A percentile compares a stretch with the other conserved stretches of the same genome.
Conservation (phyloP, 2,888 invertebrate species). For the Tenthredo scrophulariae region DNA sequence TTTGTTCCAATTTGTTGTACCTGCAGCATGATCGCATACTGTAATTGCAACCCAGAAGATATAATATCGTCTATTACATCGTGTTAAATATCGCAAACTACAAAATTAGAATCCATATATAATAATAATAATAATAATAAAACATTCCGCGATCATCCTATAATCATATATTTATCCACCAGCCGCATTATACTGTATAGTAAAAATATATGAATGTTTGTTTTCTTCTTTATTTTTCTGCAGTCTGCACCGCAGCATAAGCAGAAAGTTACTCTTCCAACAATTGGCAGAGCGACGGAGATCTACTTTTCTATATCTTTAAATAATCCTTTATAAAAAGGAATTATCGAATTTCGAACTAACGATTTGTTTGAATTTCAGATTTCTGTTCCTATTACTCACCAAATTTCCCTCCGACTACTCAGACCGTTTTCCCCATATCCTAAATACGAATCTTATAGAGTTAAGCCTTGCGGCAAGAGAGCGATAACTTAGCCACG, state of each 20-base stretch:
- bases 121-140: neutral
- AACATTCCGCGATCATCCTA: neutral
- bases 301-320: constrained; percentile 13
- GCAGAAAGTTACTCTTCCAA: constrained; percentile 46
- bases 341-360: neutral
- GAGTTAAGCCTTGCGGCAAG: neutral
- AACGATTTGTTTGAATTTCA: neutral
- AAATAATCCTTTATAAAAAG: neutral
- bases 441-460: neutral
- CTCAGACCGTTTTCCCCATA: neutral
- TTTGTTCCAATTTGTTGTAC: neutral
- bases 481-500: neutral
- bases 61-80: neutral
- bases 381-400: neutral
- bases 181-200: neutral
- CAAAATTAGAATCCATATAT: neutral
- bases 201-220: neutral
- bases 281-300: constrained; percentile 32
- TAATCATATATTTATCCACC: neutral
- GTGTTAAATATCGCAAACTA: neutral
- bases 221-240: neutral
- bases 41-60: neutral
- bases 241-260: constrained; percentile 19
- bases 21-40: neutral
- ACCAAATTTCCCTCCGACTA: neutral